Percentiles rank a stretch among this genome's conserved stretches.
These are phyloP conservation scores for Calliphora vicina DNA, from an alignment of 1,140 invertebrate genomes.

Conservation along the genomic window DNA sequence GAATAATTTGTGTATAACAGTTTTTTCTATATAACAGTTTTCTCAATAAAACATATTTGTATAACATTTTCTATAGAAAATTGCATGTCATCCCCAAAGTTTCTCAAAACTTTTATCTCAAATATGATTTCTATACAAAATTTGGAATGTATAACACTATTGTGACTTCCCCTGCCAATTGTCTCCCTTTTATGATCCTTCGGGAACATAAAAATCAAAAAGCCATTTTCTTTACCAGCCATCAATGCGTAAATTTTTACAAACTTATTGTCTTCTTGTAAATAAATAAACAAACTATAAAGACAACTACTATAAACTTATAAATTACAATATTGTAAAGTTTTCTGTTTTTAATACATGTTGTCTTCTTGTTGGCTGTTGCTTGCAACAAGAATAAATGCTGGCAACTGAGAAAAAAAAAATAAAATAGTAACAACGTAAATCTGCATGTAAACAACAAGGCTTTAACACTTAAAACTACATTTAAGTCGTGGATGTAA, in stretches of 20 bases:
- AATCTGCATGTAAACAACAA: slow-evolving; percentile 29
- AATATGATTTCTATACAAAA: no score
- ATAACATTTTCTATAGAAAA: no score
- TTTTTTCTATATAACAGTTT: no score
- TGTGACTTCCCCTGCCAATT: no score
- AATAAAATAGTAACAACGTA: neutral
- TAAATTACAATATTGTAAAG: slow-evolving; percentile 20
- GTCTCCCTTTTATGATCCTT: neutral
- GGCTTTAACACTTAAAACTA: slow-evolving; percentile 27
- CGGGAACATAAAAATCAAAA: neutral
- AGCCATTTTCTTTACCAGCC: neutral
- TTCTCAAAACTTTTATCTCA: no score
- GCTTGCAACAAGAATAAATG: neutral
- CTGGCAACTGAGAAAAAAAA: neutral
- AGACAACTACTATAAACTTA: neutral
- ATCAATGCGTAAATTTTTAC: neutral
- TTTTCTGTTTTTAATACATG: slow-evolving; percentile 1
- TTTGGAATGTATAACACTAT: no score
- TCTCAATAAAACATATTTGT: no score
- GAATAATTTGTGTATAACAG: no score
- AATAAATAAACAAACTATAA: neutral
- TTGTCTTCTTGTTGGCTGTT: neutral
- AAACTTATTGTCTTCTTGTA: neutral
- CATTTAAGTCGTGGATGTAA: slow-evolving; percentile 17
- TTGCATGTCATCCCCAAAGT: no score